A percentile compares a stretch with the other conserved stretches of the same genome.
Evolutionary conservation across 2,797 vertebrate species (phyloP).

Genomic region (Pitangus sulphuratus): DNA sequence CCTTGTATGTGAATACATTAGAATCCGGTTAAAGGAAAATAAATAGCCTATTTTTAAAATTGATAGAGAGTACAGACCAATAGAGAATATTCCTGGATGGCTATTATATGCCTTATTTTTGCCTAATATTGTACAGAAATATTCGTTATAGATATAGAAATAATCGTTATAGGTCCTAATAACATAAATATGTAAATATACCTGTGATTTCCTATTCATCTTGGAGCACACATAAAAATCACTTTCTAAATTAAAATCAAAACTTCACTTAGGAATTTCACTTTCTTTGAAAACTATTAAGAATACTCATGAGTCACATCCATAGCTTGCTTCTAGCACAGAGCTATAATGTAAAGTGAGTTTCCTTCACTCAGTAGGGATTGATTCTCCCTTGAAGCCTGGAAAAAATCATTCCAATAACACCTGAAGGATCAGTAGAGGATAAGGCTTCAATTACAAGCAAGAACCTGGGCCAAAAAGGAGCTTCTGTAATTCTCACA

Average conservation of each 20-base stretch:
- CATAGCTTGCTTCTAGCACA: conserved; percentile 61
- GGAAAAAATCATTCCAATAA: conserved; percentile 77
- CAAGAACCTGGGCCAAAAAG: conserved; percentile 72
- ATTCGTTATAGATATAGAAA: neutral
- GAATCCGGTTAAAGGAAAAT: neutral
- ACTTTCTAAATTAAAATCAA: conserved; percentile 42
- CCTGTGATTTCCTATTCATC: neutral
- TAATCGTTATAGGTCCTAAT: neutral
- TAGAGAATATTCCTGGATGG: neutral
- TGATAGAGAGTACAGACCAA: neutral
- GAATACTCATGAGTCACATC: conserved; percentile 57
- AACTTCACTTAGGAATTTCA: conserved; percentile 44
- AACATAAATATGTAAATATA: neutral
- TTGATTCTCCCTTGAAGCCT: conserved; percentile 68
- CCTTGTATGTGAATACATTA: neutral
- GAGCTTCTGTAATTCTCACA: conserved; percentile 72
- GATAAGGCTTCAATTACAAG: conserved; percentile 77
- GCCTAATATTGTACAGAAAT: neutral
- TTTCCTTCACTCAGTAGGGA: conserved; percentile 66
- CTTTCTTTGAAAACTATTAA: conserved; percentile 66
- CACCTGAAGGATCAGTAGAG: conserved; percentile 82
- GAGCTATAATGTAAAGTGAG: conserved; percentile 57
- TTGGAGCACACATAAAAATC: conserved; percentile 26
- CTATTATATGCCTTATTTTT: neutral
- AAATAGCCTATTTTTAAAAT: neutral